phyloP scores from a whole-genome alignment of 2,888 invertebrate species.

The Glomeris marginata region DNA sequence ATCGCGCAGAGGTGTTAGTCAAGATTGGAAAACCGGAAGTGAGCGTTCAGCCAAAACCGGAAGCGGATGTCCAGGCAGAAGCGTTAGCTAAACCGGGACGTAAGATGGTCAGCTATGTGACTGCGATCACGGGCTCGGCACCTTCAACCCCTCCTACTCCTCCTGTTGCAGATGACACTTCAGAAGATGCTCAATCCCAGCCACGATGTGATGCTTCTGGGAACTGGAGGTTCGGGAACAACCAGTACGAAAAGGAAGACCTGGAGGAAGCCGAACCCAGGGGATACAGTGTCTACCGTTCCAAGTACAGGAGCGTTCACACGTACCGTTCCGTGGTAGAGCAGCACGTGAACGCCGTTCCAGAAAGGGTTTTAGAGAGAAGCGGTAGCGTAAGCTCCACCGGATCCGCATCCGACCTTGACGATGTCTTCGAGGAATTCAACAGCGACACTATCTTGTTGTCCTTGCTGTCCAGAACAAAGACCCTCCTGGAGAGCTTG shows the following conservation, averaged over 20 bases:
- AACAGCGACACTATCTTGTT: conserved; percentile 84
- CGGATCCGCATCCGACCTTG: conserved; percentile 57
- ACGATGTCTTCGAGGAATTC: conserved; percentile 73
- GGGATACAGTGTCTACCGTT: conserved; percentile 15
- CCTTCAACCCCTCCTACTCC: no score
- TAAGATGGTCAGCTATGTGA: no score
- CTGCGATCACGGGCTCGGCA: no score
- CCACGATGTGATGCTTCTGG: no score
- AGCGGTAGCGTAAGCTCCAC: conserved; percentile 73
- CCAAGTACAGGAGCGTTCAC: conserved; percentile 12
- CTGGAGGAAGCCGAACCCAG: conserved; percentile 1
- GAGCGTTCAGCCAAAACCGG: no score
- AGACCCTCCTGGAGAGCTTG: conserved; percentile 7
- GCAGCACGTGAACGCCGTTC: not conserved
- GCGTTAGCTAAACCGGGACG: no score
- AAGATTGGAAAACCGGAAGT: no score
- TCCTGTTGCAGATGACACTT: no score
- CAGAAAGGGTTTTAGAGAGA: conserved; percentile 35
- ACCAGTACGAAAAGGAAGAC: not conserved
- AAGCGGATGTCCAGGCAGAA: no score
- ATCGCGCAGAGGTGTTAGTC: no score
- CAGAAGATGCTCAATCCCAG: no score
- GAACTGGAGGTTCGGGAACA: no score
- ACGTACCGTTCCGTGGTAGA: conserved; percentile 11
- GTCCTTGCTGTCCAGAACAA: conserved; percentile 47